Evolutionary conservation across 2,113 vertebrate species (phyloP).

Genomic region (Tyrannus savana): DNA sequence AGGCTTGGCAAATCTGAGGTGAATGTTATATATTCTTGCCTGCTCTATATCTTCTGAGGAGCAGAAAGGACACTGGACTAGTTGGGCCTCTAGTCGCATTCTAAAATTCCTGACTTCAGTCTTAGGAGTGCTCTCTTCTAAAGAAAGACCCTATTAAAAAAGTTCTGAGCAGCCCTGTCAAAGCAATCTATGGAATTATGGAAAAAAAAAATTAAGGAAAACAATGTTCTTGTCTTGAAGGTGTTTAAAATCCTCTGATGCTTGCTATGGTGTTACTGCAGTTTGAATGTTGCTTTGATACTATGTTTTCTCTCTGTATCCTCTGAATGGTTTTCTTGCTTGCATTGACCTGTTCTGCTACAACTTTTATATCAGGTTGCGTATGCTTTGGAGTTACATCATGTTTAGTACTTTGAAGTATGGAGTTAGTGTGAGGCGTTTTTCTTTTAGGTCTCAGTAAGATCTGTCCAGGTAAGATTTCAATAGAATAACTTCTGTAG

Average conservation of each 20-base stretch:
- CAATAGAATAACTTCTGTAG: neutral
- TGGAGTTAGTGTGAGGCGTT: neutral
- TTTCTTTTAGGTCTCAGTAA: neutral
- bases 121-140: neutral
- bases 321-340: neutral
- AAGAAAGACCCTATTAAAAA: neutral
- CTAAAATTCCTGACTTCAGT: neutral
- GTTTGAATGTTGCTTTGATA: neutral
- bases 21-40: neutral
- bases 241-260: neutral
- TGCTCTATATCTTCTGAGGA: neutral
- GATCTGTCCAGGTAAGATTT: neutral
- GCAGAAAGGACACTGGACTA: neutral
- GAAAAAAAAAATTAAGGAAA: neutral
- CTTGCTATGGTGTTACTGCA: neutral
- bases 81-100: neutral
- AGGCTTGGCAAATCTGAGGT: neutral
- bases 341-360: neutral
- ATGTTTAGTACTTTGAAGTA: neutral
- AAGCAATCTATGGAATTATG: neutral
- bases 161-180: neutral
- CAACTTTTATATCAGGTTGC: fast-evolving
- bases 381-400: neutral
- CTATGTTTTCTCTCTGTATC: neutral
- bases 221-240: neutral